Evolutionary conservation across 1,140 invertebrate species (phyloP), one percentile per base, ranked within the genome.

Genomic region (Drosophila serrata): DNA sequence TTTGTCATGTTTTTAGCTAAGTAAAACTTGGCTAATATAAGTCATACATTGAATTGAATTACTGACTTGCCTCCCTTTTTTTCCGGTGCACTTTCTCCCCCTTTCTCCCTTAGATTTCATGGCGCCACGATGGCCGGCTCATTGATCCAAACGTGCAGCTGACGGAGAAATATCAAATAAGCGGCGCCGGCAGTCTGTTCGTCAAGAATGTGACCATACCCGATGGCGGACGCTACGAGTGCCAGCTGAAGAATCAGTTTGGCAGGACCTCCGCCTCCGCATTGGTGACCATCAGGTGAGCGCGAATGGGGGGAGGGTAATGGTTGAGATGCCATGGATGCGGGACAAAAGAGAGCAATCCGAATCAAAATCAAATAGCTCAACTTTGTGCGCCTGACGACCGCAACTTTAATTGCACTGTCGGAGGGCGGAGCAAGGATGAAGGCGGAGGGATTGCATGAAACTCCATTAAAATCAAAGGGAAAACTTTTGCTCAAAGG

Each of bases 171-270:
- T 92, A 92, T 75, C 94, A 94, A 86, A 93, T 96, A 37, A 95
- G 95, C 8, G 91, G 94, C 29, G 94, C 94, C 40, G 97, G 97
- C 22, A 97, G 96, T 91, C 93, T 99, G 49, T 95, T 96, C 76
- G 95, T 99, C 48, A 95, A 95, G 72, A 97, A 97, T 81, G 94
- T 98, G 1, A 95, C 95, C 3, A 77, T 94, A 19, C 92, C 93
- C 27, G 97, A 98, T 87, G 94, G 95, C 49, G 98, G 98, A n/a
- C 94, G 95, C 15, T 99, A 99, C 93, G 97, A 98, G 93, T 99
- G 98, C 88, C 95, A 95, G 7, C 96, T 97, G 1, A 94, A 95
- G 45, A 99, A 99, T 92, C 94, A 95, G 60, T 94, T 96, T 84
- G 98, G 97, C 2, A 94, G 96, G 63, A 95, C 95, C 39, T 95